Base-by-base conservation (phyloP, 1,140 invertebrate genomes). In the Zophobas atratus region DNA sequence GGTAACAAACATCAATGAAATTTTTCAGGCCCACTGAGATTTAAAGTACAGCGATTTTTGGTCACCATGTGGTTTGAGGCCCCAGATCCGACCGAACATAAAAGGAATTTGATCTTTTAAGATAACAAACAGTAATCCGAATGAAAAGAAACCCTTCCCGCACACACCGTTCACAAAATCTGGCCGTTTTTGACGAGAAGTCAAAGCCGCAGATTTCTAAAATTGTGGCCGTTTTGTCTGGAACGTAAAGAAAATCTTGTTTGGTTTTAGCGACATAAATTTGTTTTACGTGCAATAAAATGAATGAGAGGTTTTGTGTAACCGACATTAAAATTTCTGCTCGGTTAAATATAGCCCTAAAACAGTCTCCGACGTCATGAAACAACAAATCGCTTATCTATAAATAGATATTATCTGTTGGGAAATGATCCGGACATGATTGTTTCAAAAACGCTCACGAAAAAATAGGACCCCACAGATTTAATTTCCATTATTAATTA, bases 41-140 rank as follows among this genome's bases (percentile, higher is more conserved):
- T 38, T 49, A 46, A 72, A 51, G 60, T 72, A 67, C 63, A 48
- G 63, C 71, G 51, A 72, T 77, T 77, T 57, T 49, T 63, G 34
- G 55, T 63, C 48, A 67, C 55, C 57, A 63, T 70, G 48, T 76
- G 46, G 46, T 76, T 70, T 57, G 48, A 46, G 55, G 38, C 48
- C 35, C 53, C 55, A 71, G 60, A 71, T 70, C 32, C 63, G 49
- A 46, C 43, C 56, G n/a, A 57, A 43, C 36, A 73, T 56, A 56
- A 63, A 60, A 55, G 70, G 71, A 63, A 71, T 55, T 60, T 56
- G 76, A 77, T 77, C 76, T 77, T 72, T 77, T 77, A 56, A 77
- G 76, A 77, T 77, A 77, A 70, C 76, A 77, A 77, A 77, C 76
- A 71, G 34, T 72, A 72, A 51, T 72, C 70, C 51, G 0, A 43